Base-by-base conservation (phyloP, 2,888 invertebrate species). In the Idaea biselata region DNA sequence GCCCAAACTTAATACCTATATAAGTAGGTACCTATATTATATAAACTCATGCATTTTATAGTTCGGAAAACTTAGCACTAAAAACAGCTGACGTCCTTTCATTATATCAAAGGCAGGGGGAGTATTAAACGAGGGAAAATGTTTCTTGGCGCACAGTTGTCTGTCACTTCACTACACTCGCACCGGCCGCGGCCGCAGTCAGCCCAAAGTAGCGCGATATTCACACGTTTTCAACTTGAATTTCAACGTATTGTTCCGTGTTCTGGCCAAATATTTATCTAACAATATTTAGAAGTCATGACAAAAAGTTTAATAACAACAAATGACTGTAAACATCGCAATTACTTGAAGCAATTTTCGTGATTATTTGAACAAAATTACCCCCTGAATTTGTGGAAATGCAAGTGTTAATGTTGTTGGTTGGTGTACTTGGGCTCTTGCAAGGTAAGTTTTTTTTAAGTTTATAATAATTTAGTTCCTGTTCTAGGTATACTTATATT, bases 121-220 rank as follows among this genome's bases (percentile, higher is more conserved):
- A 78, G 84, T 80, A 88, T 88, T 82, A 89, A 85, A 81, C 82
- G 82, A 81, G 85, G 84, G 85, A 84, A 84, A 81, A 74, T 75
- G 74, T 69, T 44, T 73, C 68, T 74, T 71, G 71, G 73, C 78
- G 72, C 76, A 78, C 88, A 86, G 86, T 88, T 82, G 86, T 79
- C 81, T 81, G 73, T 72, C 73, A 73, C 72, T 68, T 25, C 25
- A 25, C 5, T 58, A 61, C 61, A 61, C n/a, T 53, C 58, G 14
- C 58, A 44, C 17, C 31, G 44, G 16, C 33, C 14, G 18, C 25
- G 25, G 25, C 25, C 25, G 25, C 25, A 25, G 25, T 3, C 25
- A 25, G n/a, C 6, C 5, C n/a, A 55, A 11, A 17, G 55, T 16
- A 16, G 55, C 16, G 55, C 55, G 55, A 6, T 16, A 14, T 18